phyloP scores from a whole-genome alignment of 1,140 invertebrate genomes.

The Drosophila tani region DNA sequence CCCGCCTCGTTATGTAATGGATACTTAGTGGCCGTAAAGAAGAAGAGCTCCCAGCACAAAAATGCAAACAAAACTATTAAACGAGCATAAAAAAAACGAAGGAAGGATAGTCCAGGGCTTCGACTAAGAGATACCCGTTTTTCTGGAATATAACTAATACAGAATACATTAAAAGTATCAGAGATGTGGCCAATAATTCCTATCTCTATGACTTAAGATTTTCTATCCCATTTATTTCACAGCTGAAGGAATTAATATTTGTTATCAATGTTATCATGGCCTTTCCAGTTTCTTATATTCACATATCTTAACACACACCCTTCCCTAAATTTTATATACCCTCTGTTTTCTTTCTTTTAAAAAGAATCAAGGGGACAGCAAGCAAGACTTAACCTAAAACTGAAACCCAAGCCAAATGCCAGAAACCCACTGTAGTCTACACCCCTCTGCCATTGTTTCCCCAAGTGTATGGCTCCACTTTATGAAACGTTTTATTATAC shows the following conservation, averaged over 20 bases:
- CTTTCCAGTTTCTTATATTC: too few relatives aligned
- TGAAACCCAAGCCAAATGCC: constrained; percentile 43
- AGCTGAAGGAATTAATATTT: too few relatives aligned
- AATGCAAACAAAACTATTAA: constrained; percentile 69
- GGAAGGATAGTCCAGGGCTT: neutral
- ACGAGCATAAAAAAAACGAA: constrained; percentile 40
- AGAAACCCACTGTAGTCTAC: constrained; percentile 12
- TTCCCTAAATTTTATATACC: neutral
- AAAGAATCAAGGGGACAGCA: neutral
- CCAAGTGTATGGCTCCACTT: constrained; percentile 57
- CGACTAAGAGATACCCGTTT: constrained; percentile 4
- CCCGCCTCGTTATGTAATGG: constrained; percentile 60
- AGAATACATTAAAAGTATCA: too few relatives aligned
- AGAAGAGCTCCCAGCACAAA: constrained; percentile 49
- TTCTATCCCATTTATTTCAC: neutral
- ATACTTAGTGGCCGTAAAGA: constrained; percentile 54
- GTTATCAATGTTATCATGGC: too few relatives aligned
- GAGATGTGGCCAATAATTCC: too few relatives aligned
- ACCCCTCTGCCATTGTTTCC: constrained; percentile 21
- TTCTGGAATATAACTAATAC: too few relatives aligned
- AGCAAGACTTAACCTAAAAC: constrained; percentile 26
- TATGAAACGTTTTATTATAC: constrained; percentile 85
- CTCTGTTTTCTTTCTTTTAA: neutral
- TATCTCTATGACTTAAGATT: neutral
- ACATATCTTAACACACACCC: too few relatives aligned